Percentiles rank a stretch among this genome's conserved stretches.
phyloP scores from a whole-genome alignment of 2,888 invertebrate genomes.

The Altica lythri region DNA sequence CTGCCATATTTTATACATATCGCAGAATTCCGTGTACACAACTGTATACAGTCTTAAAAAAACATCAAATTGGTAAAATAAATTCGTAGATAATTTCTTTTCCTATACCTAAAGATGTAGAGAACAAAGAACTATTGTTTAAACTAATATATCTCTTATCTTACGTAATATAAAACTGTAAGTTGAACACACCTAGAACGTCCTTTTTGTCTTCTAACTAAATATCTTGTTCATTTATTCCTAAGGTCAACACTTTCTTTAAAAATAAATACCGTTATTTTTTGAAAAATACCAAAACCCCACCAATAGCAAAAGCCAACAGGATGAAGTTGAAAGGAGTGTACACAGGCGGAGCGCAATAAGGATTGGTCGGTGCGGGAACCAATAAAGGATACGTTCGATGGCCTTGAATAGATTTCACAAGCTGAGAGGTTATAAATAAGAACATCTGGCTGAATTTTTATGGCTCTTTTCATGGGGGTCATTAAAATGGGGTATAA shows the following conservation, averaged over 20 bases:
- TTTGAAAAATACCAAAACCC: background rate
- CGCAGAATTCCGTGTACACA: no score
- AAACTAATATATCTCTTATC: conserved; percentile 6
- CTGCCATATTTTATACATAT: no score
- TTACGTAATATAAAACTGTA: background rate
- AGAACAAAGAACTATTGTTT: conserved; percentile 17
- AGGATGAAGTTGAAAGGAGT: conserved; percentile 25
- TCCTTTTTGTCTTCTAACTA: conserved; percentile 24
- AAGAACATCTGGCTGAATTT: conserved; percentile 36
- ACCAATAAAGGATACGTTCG: conserved; percentile 25
- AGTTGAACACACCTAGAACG: background rate
- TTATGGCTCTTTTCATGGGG: conserved; percentile 38
- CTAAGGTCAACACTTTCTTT: background rate
- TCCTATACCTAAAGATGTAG: no score
- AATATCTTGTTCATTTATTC: background rate
- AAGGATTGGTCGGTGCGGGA: conserved; percentile 27
- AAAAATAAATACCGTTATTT: conserved; percentile 7
- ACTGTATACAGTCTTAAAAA: no score
- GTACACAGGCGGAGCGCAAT: conserved; percentile 28
- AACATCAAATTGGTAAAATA: no score
- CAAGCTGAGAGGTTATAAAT: conserved; percentile 32
- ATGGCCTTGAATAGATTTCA: conserved; percentile 37
- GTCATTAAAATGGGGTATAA: conserved; percentile 37
- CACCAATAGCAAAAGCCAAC: conserved; percentile 8
- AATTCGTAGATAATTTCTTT: no score